Evolutionary conservation across 2,888 invertebrate genomes (phyloP), one percentile per base, ranked within the genome.

Genomic region (Chymomyza caudatula): DNA sequence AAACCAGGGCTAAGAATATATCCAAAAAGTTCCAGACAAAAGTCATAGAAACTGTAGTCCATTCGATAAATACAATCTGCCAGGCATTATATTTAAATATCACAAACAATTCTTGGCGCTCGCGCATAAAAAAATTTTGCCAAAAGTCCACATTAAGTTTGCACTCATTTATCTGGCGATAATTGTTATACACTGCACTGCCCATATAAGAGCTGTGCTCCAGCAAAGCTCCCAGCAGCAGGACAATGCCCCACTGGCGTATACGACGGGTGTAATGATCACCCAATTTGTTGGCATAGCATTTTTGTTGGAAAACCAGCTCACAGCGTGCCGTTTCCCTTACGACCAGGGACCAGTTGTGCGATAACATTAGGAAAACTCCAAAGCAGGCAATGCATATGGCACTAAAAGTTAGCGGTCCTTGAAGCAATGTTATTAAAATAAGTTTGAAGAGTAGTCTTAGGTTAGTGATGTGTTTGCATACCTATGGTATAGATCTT

Each of bases 1-100:
- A 94, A 44, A 94, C 91, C 4, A 95, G 85, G 64, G 94, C 94
- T 15, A 95, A 92, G 60, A 95, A 93, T 58, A 94, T 89, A 77
- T 95, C 95, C 77, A 94, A 93, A 69, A 93, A 94, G 85, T 94
- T 95, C 95, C 95, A 95, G 0, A 93, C 91, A 61, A 94, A 93
- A 0, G 95, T 94, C 54, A 93, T 92, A 4, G 87, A 74, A 25
- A 89, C 65, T n/a, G 87, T 89, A 13, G 87, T 76, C 88, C 89
- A 90, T 77, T 84, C 85, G 22, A 85, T 59, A 15, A 90, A 65
- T 2, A 88, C 81, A 15, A 86, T 72, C 62, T 88, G 73, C 76
- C 85, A 82, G 2, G 65, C 29, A 2, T 65, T 73, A 15, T 86
- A 89, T 3, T 73, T 63, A 4, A 90, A 71, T 0, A 88, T 58